Evolutionary conservation across 2,797 vertebrate genomes (phyloP).

Genomic region (Cichlasoma orientale): DNA sequence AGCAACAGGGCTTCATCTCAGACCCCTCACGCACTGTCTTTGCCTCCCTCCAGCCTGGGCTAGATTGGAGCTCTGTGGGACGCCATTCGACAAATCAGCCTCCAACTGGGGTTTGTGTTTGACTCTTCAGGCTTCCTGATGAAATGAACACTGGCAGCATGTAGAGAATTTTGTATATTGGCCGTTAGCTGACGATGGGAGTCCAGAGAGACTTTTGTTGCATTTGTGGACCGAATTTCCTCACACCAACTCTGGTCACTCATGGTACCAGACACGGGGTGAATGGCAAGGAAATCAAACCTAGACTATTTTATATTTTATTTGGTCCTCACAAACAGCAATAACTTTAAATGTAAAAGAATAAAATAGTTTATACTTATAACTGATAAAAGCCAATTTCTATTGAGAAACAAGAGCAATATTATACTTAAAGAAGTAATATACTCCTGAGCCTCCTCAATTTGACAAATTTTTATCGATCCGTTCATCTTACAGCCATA

Average conservation of each 20-base stretch:
- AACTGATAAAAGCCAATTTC: background rate
- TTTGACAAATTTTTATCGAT: background rate
- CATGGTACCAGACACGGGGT: background rate
- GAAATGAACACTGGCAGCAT: slow-evolving; percentile 89
- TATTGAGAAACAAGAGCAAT: background rate
- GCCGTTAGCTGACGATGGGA: slow-evolving; percentile 67
- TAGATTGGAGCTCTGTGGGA: slow-evolving; percentile 87
- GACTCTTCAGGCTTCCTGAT: slow-evolving; percentile 86
- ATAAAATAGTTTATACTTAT: background rate
- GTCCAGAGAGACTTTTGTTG: slow-evolving; percentile 57
- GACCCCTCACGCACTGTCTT: slow-evolving; percentile 72
- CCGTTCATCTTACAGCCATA: background rate
- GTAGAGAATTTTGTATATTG: slow-evolving; percentile 83
- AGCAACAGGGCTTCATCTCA: slow-evolving; percentile 59
- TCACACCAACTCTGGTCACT: slow-evolving; percentile 8
- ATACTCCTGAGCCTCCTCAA: background rate
- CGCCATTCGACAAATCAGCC: slow-evolving; percentile 87
- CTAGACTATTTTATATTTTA: background rate
- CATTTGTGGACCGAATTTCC: slow-evolving; percentile 11
- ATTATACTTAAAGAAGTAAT: background rate
- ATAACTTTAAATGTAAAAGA: background rate
- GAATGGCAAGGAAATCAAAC: background rate
- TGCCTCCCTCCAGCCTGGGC: slow-evolving; percentile 69
- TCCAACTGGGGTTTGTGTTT: slow-evolving; percentile 86
- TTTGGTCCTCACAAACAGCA: background rate